phyloP scores from a whole-genome alignment of 92 coral and sea anemone species.

The Anthopleura xanthogrammica region DNA sequence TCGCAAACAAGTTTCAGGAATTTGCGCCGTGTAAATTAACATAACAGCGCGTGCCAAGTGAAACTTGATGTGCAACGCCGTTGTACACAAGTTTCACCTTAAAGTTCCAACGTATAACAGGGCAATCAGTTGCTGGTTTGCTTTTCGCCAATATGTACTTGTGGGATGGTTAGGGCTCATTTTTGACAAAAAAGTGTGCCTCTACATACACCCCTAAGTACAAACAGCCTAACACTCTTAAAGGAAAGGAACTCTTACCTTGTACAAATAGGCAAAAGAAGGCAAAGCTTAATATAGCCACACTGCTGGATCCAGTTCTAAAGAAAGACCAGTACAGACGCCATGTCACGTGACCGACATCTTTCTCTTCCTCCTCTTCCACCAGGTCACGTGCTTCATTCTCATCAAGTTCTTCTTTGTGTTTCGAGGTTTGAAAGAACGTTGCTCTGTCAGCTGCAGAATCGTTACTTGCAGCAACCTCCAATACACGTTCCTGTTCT shows the following conservation, averaged over 20 bases:
- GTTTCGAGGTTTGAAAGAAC: not conserved
- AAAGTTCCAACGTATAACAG: too few species aligned
- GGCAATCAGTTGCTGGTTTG: too few species aligned
- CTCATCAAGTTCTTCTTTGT: not conserved
- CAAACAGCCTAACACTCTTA: not conserved
- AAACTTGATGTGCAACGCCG: too few species aligned
- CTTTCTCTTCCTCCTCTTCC: not conserved
- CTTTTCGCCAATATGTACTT: too few species aligned
- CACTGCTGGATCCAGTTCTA: constrained; percentile 11
- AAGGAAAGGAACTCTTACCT: not conserved
- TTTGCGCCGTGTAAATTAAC: too few species aligned
- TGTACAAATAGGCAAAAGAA: not conserved
- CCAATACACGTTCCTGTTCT: not conserved
- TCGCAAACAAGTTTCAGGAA: too few species aligned
- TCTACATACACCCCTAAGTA: too few species aligned
- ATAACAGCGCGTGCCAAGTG: too few species aligned
- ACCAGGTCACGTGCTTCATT: not conserved
- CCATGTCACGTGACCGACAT: constrained; percentile 12
- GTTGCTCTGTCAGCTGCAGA: not conserved
- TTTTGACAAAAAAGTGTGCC: not conserved
- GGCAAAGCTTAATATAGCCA: not conserved
- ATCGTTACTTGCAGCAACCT: not conserved
- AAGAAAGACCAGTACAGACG: constrained; percentile 24
- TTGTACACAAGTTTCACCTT: too few species aligned
- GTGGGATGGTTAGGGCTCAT: too few species aligned